Conservation (phyloP, 1,140 invertebrate genomes). For the Lasioglossum baleicum region DNA sequence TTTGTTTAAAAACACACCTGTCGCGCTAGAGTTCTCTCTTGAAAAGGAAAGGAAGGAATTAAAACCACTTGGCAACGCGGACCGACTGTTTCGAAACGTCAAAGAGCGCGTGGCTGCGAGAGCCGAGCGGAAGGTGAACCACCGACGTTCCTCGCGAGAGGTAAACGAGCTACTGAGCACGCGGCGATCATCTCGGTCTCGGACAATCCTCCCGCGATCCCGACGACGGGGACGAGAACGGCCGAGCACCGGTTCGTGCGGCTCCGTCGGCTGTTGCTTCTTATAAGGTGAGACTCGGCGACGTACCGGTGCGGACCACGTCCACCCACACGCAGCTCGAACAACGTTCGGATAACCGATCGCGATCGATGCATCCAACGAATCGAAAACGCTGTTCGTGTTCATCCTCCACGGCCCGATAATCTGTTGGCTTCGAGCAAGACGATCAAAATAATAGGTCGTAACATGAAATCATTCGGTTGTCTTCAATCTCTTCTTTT, state of each 20-base stretch:
- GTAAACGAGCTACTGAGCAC: conserved; percentile 27
- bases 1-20: no score
- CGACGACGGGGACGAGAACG: conserved; percentile 4
- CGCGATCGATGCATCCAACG: neutral
- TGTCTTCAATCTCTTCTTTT: no score
- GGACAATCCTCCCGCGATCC: conserved; percentile 18
- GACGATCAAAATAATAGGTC: neutral
- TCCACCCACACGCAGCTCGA: conserved; percentile 28
- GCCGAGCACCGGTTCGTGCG: conserved; percentile 25
- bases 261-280: conserved; percentile 23
- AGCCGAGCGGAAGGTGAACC: neutral
- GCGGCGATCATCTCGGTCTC: neutral
- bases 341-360: neutral
- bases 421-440: neutral
- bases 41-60: no score
- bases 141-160: neutral
- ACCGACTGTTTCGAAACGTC: conserved; percentile 1
- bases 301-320: conserved; percentile 1
- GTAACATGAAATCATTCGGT: no score
- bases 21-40: no score
- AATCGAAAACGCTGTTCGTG: neutral
- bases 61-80: no score
- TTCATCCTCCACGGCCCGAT: neutral
- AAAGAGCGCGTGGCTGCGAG: conserved; percentile 9
- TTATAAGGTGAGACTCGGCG: conserved; percentile 48